Evolutionary conservation across 2,888 invertebrate genomes (phyloP).

Genomic region (Unio delphinus): DNA sequence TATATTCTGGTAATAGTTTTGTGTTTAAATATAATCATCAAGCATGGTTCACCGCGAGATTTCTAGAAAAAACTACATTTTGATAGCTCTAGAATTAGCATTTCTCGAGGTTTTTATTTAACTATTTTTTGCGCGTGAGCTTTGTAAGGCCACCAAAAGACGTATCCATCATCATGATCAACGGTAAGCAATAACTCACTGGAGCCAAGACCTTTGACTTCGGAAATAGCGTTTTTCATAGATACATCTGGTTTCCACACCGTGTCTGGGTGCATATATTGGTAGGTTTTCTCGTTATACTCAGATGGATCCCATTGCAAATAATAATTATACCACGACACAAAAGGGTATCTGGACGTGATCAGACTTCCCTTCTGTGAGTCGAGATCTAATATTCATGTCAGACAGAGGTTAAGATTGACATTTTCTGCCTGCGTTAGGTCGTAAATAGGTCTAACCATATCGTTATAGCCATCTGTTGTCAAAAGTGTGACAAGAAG

Average conservation of each 20-base stretch:
- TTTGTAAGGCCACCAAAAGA: conserved; percentile 6
- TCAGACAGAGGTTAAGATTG: conserved; percentile 15
- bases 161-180: neutral
- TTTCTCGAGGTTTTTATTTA: no score
- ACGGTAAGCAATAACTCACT: conserved; percentile 1
- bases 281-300: conserved; percentile 2
- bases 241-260: conserved; percentile 8
- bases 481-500: conserved; percentile 8
- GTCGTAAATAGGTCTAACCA: conserved; percentile 14
- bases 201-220: conserved; percentile 2
- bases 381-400: conserved; percentile 15
- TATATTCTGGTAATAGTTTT: no score
- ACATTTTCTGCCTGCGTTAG: conserved; percentile 12
- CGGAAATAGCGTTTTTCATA: conserved; percentile 3
- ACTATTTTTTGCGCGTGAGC: no score
- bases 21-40: no score
- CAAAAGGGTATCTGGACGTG: conserved; percentile 18
- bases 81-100: no score
- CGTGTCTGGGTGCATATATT: neutral
- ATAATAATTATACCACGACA: conserved; percentile 20
- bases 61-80: no score
- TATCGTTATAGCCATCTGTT: conserved; percentile 12
- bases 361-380: conserved; percentile 20
- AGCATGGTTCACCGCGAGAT: no score
- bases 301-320: conserved; percentile 14